Evolutionary conservation across 2,888 invertebrate genomes (phyloP), one percentile per base, ranked within the genome.

Genomic region (Bhutanitis thaidina): DNA sequence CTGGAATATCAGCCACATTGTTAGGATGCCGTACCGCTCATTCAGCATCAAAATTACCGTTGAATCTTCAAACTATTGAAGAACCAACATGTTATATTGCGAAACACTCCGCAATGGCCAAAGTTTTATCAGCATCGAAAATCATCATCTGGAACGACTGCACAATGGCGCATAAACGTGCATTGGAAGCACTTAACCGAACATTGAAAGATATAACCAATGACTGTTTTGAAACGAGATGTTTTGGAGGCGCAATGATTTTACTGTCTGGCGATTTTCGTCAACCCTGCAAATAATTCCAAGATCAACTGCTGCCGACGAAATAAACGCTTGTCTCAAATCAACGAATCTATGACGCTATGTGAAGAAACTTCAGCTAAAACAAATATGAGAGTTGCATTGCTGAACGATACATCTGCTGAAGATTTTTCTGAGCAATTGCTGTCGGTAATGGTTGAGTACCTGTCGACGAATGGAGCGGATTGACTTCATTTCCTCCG

Each of bases 361-460:
- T 3, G 54, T 53, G 27, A 54, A 55, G 40, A 55, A 54, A 50
- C 45, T 56, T 4, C 52, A 54, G 9, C 44, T 58, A 48, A 3
- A 41, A 29, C 35, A 47, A 55, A 49, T 13, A 53, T 57, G 49
- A 53, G 53, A 53, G 43, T 53, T 54, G 7, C 55, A 56, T 43
- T 53, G 53, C 36, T 54, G 4, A 56, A 56, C 8, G 60, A 60
- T 57, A 38, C 45, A 59, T 61, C 59, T 61, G 62, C 62, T 59
- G 58, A 67, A 60, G 56, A 64, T 29, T 61, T 72, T 59, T 65
- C 65, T 1, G 40, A 67, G 60, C 67, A 69, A 67, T 69, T 71
- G 58, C 62, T 66, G 69, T 70, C 59, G 29, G 66, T 61, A 68
- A 71, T 67, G 67, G 67, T 43, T 61, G 35, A 30, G 54, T 67